Conservation (phyloP, 2,113 vertebrate species). For the Porphyrio hochstetteri region DNA sequence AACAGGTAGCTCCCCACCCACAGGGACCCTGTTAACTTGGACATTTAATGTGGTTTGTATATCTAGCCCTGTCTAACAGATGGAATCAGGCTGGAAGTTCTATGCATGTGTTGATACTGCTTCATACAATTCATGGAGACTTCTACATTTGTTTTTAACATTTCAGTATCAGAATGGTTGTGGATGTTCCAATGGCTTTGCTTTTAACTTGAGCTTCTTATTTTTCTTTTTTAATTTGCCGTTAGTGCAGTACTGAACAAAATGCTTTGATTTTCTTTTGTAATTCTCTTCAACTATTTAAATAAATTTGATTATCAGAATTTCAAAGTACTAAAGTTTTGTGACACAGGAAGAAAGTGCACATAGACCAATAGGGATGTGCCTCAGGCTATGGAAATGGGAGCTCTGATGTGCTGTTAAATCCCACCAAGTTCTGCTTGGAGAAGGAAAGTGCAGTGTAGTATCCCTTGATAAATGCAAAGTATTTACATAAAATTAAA, state of each 20-base stretch:
- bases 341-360: neutral
- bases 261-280: neutral
- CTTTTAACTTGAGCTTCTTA: neutral
- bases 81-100: neutral
- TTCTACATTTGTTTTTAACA: neutral
- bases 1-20: too few relatives aligned
- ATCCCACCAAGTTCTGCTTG: neutral
- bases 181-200: neutral
- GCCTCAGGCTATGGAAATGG: neutral
- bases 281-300: neutral
- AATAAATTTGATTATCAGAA: rapidly evolving
- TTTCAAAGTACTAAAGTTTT: neutral
- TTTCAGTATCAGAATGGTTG: rapidly evolving
- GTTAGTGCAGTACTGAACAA: neutral
- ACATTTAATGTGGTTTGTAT: neutral
- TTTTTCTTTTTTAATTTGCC: neutral
- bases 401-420: neutral
- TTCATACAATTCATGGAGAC: neutral
- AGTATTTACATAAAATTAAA: neutral
- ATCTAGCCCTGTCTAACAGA: neutral
- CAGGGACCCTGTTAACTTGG: rapidly evolving
- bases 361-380: neutral
- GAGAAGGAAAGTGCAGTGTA: neutral
- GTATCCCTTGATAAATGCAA: neutral
- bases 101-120: neutral